Conservation (phyloP, 92 coral and sea anemone genomes). For the Blastomussa wellsi region DNA sequence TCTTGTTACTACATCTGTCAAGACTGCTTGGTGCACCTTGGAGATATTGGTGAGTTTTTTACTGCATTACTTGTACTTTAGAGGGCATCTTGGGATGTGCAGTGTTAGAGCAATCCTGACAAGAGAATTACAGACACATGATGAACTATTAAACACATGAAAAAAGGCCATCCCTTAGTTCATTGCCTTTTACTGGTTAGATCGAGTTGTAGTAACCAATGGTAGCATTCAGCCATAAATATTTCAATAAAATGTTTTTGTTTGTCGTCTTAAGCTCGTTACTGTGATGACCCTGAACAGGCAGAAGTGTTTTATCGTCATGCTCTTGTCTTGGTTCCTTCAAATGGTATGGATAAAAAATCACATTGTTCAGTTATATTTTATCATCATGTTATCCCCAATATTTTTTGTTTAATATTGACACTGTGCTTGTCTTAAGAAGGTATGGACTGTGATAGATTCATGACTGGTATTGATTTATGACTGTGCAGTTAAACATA, state of each 20-base stretch:
- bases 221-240: neutral
- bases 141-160: too few relatives aligned
- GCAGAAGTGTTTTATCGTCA: constrained; percentile 94
- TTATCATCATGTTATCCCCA: neutral
- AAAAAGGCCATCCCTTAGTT: too few relatives aligned
- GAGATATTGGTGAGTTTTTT: constrained; percentile 78
- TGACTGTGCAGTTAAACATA: too few relatives aligned
- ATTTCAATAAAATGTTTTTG: neutral
- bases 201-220: neutral
- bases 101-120: too few relatives aligned
- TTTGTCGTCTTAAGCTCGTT: constrained; percentile 65
- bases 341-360: constrained; percentile 69
- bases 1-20: constrained; percentile 95
- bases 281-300: constrained; percentile 89
- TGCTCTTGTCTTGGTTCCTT: constrained; percentile 87
- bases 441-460: too few relatives aligned
- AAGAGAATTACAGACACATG: too few relatives aligned
- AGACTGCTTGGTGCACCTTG: constrained; percentile 94
- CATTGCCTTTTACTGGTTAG: too few relatives aligned
- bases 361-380: neutral
- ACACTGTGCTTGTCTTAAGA: too few relatives aligned
- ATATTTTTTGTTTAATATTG: too few relatives aligned
- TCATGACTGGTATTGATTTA: too few relatives aligned
- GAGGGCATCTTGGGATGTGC: too few relatives aligned
- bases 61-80: too few relatives aligned